phyloP scores from a whole-genome alignment of 1,140 invertebrate genomes.

The Nasonia longicornis region DNA sequence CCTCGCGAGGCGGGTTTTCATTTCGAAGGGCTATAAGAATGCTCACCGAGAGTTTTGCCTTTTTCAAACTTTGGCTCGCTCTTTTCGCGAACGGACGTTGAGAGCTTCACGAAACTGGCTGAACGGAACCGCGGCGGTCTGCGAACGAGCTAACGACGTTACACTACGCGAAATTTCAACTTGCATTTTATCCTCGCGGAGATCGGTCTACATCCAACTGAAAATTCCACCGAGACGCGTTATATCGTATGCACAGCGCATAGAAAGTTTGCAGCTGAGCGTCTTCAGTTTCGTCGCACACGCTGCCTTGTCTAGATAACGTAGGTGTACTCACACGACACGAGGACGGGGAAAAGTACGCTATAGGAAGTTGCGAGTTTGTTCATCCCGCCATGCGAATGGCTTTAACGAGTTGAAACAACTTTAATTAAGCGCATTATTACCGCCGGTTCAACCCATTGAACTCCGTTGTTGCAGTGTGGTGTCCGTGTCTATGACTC shows the following conservation, averaged over 20 bases:
- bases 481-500: not conserved
- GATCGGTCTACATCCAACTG: too few relatives aligned
- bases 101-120: too few relatives aligned
- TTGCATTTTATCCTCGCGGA: too few relatives aligned
- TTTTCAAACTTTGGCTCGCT: not conserved
- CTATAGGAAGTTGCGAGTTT: constrained; percentile 24
- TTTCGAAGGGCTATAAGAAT: not conserved
- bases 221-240: too few relatives aligned
- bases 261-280: too few relatives aligned
- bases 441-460: constrained; percentile 49
- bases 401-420: constrained; percentile 63
- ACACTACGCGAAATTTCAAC: too few relatives aligned
- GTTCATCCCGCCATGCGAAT: constrained; percentile 31
- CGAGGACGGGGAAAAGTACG: not conserved
- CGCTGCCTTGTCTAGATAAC: too few relatives aligned
- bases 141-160: too few relatives aligned
- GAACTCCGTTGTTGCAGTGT: constrained; percentile 49
- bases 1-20: not conserved
- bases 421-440: constrained; percentile 64
- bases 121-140: too few relatives aligned
- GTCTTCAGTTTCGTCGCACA: not conserved
- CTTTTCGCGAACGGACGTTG: not conserved
- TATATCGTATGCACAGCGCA: too few relatives aligned
- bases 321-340: not conserved
- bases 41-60: not conserved